A percentile compares a stretch with the other conserved stretches of the same genome.
Evolutionary conservation across 2,113 vertebrate species (phyloP).

Genomic region (Hystrix cristata): DNA sequence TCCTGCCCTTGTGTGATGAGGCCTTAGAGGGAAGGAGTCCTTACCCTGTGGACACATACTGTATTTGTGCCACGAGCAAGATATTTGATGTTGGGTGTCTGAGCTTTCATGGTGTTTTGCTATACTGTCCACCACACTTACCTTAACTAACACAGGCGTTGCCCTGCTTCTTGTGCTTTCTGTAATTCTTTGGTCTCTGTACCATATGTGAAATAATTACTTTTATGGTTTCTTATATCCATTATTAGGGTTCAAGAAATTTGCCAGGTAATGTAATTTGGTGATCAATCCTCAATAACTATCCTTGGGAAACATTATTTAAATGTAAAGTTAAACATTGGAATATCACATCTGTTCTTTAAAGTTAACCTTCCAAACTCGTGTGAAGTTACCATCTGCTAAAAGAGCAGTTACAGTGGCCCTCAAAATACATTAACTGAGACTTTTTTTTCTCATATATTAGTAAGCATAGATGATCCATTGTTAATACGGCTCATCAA

Average conservation of each 20-base stretch:
- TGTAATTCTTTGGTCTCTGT: neutral
- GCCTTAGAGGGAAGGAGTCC: neutral
- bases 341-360: neutral
- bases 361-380: neutral
- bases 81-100: neutral
- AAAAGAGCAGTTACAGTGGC: neutral
- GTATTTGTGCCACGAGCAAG: neutral
- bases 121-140: neutral
- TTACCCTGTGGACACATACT: neutral
- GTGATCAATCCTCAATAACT: neutral
- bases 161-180: neutral
- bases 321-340: neutral
- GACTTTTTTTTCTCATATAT: neutral
- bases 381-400: neutral
- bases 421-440: neutral
- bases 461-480: neutral
- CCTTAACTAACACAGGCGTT: neutral
- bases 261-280: neutral
- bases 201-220: neutral
- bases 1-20: neutral
- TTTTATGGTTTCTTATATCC: neutral
- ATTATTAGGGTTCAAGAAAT: constrained; percentile 21
- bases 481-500: neutral
- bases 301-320: neutral
- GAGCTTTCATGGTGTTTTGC: neutral